Conservation (phyloP, 2,888 invertebrate species). For the Spisula solida region DNA sequence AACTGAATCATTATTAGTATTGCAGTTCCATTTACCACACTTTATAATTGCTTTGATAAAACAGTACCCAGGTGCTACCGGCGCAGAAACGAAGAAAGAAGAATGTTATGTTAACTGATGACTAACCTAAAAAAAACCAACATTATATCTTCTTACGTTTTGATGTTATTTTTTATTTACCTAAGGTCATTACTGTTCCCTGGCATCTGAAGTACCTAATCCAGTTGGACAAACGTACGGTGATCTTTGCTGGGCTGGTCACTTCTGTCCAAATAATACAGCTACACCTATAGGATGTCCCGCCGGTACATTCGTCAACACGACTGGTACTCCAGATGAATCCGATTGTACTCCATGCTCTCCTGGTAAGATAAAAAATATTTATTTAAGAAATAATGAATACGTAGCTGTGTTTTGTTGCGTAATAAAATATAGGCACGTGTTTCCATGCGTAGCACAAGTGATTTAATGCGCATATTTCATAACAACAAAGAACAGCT, state of each 20-base stretch:
- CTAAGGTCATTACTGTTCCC: constrained; percentile 83
- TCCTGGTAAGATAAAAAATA: constrained; percentile 77
- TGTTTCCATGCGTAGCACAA: too few relatives aligned
- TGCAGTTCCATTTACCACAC: too few relatives aligned
- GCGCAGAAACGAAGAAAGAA: too few relatives aligned
- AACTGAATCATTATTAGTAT: too few relatives aligned
- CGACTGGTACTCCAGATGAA: constrained; percentile 75
- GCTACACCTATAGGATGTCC: constrained; percentile 81
- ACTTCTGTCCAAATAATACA: constrained; percentile 85
- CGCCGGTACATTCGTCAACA: constrained; percentile 83
- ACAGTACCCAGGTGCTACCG: too few relatives aligned
- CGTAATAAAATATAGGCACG: too few relatives aligned
- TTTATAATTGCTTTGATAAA: too few relatives aligned
- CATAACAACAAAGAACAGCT: neutral
- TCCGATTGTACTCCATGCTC: constrained; percentile 83
- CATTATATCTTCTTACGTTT: neutral
- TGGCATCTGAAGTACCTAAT: constrained; percentile 76
- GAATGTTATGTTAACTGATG: too few relatives aligned
- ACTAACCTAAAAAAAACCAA: too few relatives aligned
- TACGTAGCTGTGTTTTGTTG: too few relatives aligned
- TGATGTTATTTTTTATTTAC: neutral
- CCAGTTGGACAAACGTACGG: constrained; percentile 81
- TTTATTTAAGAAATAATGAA: too few relatives aligned
- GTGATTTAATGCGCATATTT: too few relatives aligned
- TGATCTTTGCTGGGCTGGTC: constrained; percentile 82